A percentile compares a stretch with the other conserved stretches of the same genome.
phyloP scores from a whole-genome alignment of 2,888 invertebrate genomes.

The Dione vanillae region DNA sequence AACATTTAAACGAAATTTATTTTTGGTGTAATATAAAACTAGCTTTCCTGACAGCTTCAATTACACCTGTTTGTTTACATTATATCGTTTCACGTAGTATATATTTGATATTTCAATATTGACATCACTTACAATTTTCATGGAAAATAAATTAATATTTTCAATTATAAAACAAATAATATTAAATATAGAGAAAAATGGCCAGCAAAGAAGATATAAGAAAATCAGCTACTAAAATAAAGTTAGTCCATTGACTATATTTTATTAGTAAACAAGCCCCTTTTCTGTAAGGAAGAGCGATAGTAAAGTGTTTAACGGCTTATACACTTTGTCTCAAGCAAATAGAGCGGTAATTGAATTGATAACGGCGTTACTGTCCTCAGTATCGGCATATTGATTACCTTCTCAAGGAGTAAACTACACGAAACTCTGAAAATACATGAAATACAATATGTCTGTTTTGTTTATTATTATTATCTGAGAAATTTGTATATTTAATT shows the following conservation, averaged over 20 bases:
- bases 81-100: neutral
- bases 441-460: no score
- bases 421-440: neutral
- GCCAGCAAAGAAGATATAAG: no score
- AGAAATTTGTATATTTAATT: no score
- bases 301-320: slow-evolving; percentile 19
- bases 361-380: slow-evolving; percentile 28
- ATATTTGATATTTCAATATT: neutral
- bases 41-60: neutral
- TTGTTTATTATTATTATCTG: no score
- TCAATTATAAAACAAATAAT: no score
- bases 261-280: neutral
- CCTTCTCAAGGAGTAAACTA: slow-evolving; percentile 24
- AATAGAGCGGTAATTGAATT: slow-evolving; percentile 37
- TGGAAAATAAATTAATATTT: no score
- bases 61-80: neutral
- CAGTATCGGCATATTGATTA: slow-evolving; percentile 32
- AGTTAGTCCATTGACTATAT: neutral
- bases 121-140: no score
- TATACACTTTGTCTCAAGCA: slow-evolving; percentile 30
- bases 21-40: no score
- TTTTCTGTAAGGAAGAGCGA: slow-evolving; percentile 19
- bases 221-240: no score
- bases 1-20: neutral
- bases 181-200: no score